A percentile compares a stretch with the other conserved stretches of the same genome.
phyloP scores from a whole-genome alignment of 2,113 vertebrate genomes.

The Semicossyphus pulcher region DNA sequence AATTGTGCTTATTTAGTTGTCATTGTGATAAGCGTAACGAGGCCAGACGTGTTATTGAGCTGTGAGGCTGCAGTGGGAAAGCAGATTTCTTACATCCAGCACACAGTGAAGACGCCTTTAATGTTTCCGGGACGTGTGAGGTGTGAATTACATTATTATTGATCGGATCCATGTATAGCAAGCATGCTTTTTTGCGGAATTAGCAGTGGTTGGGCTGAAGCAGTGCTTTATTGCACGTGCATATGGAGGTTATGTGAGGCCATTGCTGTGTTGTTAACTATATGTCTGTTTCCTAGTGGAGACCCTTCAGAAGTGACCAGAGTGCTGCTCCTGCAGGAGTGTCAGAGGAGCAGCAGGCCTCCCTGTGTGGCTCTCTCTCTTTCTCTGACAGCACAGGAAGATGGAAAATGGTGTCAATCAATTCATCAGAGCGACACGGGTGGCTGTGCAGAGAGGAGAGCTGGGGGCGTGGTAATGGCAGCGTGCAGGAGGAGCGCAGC shows the following conservation, averaged over 20 bases:
- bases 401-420: slow-evolving; percentile 85
- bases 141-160: not conserved
- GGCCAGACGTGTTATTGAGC: slow-evolving; percentile 80
- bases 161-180: not conserved
- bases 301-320: slow-evolving; percentile 63
- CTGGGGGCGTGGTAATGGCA: slow-evolving; percentile 61
- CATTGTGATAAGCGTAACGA: slow-evolving; percentile 80
- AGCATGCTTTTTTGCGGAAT: not conserved
- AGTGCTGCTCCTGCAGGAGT: slow-evolving; percentile 42
- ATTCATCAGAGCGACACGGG: slow-evolving; percentile 80
- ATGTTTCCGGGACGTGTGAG: not conserved
- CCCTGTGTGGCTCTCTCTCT: slow-evolving; percentile 60
- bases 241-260: slow-evolving; percentile 27
- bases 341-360: slow-evolving; percentile 46
- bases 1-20: slow-evolving; percentile 83
- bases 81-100: slow-evolving; percentile 28
- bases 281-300: slow-evolving; percentile 47
- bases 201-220: too few species aligned
- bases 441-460: slow-evolving; percentile 72
- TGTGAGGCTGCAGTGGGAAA: slow-evolving; percentile 63
- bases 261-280: not conserved
- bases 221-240: too few species aligned
- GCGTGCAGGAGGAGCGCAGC: slow-evolving; percentile 58
- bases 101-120: not conserved
- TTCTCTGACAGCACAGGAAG: slow-evolving; percentile 73